Conservation (phyloP, 53 echinoderm and acorn worm species). For the Antedon mediterranea region DNA sequence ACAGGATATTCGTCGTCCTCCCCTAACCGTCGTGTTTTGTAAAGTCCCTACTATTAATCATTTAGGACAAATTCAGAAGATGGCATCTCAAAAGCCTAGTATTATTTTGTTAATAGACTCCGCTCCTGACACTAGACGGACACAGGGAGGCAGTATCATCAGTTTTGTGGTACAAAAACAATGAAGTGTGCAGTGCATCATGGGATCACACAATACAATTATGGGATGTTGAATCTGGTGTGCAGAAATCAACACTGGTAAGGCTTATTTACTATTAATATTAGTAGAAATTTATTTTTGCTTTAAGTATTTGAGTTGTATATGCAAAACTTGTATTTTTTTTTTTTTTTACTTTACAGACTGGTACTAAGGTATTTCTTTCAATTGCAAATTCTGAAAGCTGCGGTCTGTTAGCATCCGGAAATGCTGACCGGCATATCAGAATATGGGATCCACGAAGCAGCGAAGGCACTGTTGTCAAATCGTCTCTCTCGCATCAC, state of each 20-base stretch:
- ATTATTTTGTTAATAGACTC: slow-evolving; percentile 36
- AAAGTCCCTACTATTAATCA: too few relatives aligned
- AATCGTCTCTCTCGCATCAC: slow-evolving; percentile 73
- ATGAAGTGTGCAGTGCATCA: slow-evolving; percentile 83
- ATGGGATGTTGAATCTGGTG: slow-evolving; percentile 68
- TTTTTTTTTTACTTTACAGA: slow-evolving; percentile 30
- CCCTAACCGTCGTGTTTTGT: too few relatives aligned
- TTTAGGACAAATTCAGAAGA: neutral
- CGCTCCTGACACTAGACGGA: slow-evolving; percentile 75
- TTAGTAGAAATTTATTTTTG: too few relatives aligned
- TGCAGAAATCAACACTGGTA: slow-evolving; percentile 62
- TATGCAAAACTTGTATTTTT: neutral
- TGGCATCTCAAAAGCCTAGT: neutral
- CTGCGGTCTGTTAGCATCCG: slow-evolving; percentile 60
- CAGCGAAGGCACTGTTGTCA: slow-evolving; percentile 75
- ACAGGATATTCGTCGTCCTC: too few relatives aligned
- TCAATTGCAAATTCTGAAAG: slow-evolving; percentile 48
- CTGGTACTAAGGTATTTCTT: slow-evolving; percentile 80
- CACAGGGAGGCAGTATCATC: slow-evolving; percentile 82
- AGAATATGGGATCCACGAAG: slow-evolving; percentile 89
- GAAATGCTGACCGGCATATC: slow-evolving; percentile 80
- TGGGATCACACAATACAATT: slow-evolving; percentile 91
- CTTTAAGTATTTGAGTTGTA: too few relatives aligned
- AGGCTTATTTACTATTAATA: too few relatives aligned
- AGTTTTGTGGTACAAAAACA: slow-evolving; percentile 44